A percentile compares a stretch with the other conserved stretches of the same genome.
Conservation (phyloP, 2,888 invertebrate species). For the Cryptops parisi region DNA sequence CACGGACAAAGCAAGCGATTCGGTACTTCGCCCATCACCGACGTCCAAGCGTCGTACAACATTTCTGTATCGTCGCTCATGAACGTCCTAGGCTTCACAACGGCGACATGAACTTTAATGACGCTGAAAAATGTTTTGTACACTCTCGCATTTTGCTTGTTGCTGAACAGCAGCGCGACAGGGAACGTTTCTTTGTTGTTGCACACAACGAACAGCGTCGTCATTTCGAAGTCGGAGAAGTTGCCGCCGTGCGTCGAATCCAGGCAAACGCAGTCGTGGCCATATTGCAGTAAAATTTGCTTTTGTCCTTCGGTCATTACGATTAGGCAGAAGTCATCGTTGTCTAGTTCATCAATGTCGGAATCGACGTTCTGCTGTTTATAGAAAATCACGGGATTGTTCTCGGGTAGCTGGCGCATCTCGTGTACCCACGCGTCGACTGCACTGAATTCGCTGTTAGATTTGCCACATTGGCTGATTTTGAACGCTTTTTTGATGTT, state of each 20-base stretch:
- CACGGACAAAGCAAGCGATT: too few relatives aligned
- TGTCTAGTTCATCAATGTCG: background rate
- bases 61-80: too few relatives aligned
- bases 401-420: background rate
- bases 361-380: background rate
- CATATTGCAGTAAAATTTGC: background rate
- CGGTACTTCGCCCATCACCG: too few relatives aligned
- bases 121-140: too few relatives aligned
- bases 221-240: too few relatives aligned
- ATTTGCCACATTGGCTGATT: background rate
- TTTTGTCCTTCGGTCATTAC: background rate
- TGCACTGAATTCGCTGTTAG: background rate
- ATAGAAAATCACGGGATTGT: background rate
- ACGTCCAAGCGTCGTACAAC: too few relatives aligned
- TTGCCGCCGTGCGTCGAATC: background rate
- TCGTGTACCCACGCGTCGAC: background rate
- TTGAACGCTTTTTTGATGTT: background rate
- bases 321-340: background rate
- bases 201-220: too few relatives aligned
- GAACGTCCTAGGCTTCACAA: too few relatives aligned
- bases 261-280: background rate
- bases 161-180: too few relatives aligned
- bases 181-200: too few relatives aligned
- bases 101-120: too few relatives aligned
- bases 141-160: too few relatives aligned